Conservation (phyloP, 2,113 vertebrate genomes). For the Pelusios castaneus region DNA sequence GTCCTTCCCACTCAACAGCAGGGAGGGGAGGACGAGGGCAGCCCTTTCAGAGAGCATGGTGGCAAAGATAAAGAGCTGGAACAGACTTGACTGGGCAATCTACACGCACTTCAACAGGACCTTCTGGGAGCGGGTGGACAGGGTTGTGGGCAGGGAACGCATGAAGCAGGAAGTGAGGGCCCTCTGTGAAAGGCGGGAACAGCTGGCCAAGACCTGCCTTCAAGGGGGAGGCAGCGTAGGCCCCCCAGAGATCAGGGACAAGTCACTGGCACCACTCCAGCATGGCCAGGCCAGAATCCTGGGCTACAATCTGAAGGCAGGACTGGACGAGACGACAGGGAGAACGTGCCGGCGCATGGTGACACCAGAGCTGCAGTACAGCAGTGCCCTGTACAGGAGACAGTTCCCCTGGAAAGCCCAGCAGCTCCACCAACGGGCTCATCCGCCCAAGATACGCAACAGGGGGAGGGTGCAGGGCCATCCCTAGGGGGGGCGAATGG, state of each 20-base stretch:
- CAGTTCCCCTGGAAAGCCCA: conserved; percentile 67
- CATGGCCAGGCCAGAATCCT: conserved; percentile 80
- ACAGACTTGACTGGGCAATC: conserved; percentile 84
- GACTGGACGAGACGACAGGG: conserved; percentile 52
- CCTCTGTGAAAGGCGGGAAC: conserved; percentile 53
- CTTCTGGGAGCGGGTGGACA: conserved; percentile 81
- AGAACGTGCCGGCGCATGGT: conserved; percentile 77
- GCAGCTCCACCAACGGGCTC: neutral
- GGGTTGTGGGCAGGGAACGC: conserved; percentile 66
- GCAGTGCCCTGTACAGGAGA: conserved; percentile 67
- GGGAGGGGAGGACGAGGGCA: conserved; percentile 66
- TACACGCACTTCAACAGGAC: conserved; percentile 85
- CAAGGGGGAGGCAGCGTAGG: conserved; percentile 72
- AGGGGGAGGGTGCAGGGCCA: neutral
- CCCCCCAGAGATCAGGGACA: conserved; percentile 75
- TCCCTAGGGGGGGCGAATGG: too few relatives aligned
- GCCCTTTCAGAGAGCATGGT: conserved; percentile 19
- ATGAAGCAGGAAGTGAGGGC: conserved; percentile 75
- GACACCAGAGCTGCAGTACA: conserved; percentile 86
- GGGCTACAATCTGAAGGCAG: conserved; percentile 83
- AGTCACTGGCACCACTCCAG: conserved; percentile 76
- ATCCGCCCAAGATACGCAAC: neutral
- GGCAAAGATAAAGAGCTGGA: conserved; percentile 83
- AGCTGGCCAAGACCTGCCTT: conserved; percentile 76
- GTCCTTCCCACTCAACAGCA: conserved; percentile 83